Conservation (phyloP, 2,113 vertebrate genomes). For the Ophiodon elongatus region DNA sequence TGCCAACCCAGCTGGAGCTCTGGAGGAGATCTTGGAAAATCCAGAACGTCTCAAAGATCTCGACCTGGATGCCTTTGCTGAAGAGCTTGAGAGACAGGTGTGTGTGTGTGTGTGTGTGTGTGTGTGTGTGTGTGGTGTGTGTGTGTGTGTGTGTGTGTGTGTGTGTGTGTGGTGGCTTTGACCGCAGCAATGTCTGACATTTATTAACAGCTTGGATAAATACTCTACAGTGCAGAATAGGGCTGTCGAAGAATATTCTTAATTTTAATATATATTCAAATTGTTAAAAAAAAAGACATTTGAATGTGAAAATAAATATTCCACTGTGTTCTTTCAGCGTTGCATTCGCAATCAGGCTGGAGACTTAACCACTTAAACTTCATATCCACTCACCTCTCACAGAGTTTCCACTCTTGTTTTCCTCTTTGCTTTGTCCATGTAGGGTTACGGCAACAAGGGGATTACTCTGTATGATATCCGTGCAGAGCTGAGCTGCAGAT, state of each 20-base stretch:
- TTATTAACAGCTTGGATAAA: neutral
- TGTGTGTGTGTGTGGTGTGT: conserved; percentile 13
- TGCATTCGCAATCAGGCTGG: neutral
- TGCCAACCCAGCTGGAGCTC: conserved; percentile 96
- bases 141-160: conserved; percentile 69
- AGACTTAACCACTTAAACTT: neutral
- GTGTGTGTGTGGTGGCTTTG: conserved; percentile 31
- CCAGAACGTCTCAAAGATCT: conserved; percentile 97
- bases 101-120: conserved; percentile 28
- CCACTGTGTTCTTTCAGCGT: neutral
- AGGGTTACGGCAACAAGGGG: conserved; percentile 99
- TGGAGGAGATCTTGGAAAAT: conserved; percentile 98
- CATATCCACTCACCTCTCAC: neutral
- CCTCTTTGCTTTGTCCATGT: conserved; percentile 3
- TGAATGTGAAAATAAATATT: no score
- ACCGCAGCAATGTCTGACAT: neutral
- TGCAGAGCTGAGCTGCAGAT: conserved; percentile 97
- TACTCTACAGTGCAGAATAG: neutral
- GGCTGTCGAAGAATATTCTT: neutral
- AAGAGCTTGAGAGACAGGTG: conserved; percentile 99
- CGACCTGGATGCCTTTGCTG: conserved; percentile 97
- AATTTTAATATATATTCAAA: neutral
- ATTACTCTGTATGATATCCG: conserved; percentile 98
- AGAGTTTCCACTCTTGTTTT: neutral
- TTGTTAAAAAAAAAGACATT: neutral